Evolutionary conservation across 2,888 invertebrate genomes (phyloP).

Genomic region (Xestia ashworthii): DNA sequence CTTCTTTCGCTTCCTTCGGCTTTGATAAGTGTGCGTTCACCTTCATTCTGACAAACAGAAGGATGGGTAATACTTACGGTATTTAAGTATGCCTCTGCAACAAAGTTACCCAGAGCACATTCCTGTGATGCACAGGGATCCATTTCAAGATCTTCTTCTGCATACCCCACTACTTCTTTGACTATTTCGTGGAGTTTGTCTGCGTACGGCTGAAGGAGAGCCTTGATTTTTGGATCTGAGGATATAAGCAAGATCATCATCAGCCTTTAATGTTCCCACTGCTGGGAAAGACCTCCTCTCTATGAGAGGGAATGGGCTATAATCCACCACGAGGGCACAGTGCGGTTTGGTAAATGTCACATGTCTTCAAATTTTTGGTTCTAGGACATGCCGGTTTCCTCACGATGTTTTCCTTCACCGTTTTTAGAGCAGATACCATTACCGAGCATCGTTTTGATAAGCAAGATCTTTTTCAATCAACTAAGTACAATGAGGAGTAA

Average conservation of each 20-base stretch:
- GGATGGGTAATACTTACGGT: slow-evolving; percentile 84
- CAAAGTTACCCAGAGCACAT: slow-evolving; percentile 93
- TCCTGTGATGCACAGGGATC: slow-evolving; percentile 90
- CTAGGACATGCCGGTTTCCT: no score
- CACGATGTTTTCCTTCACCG: no score
- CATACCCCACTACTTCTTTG: slow-evolving; percentile 89
- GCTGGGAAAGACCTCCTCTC: no score
- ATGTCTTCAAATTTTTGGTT: no score
- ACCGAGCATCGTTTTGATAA: no score
- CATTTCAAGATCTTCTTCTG: slow-evolving; percentile 88
- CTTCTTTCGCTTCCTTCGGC: no score
- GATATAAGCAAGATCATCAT: background rate
- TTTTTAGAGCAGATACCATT: no score
- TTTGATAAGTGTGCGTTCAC: no score
- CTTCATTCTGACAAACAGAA: background rate
- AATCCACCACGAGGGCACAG: no score
- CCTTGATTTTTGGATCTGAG: slow-evolving; percentile 90
- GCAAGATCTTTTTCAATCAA: background rate
- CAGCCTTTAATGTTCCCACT: no score
- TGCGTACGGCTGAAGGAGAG: slow-evolving; percentile 91
- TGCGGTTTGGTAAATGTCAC: no score
- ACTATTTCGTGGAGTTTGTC: slow-evolving; percentile 88
- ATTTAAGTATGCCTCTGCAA: slow-evolving; percentile 92
- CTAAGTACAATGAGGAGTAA: background rate
- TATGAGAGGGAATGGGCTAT: no score